Evolutionary conservation across 2,888 invertebrate genomes (phyloP).

Genomic region (Oscheius sp.): DNA sequence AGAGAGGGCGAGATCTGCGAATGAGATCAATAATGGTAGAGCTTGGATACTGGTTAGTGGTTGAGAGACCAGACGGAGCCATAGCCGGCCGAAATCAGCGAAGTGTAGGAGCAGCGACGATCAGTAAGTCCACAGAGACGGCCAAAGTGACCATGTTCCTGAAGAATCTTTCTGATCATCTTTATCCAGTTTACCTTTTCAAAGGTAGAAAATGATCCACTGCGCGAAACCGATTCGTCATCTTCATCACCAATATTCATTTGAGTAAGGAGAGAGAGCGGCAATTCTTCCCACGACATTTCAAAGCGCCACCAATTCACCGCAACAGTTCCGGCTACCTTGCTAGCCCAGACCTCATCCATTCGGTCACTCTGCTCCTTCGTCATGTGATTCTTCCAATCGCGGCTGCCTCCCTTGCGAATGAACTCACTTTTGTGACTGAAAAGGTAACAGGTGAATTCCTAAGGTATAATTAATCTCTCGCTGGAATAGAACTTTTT

Average conservation of each 20-base stretch:
- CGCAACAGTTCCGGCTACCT: conserved; percentile 45
- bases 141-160: conserved; percentile 10
- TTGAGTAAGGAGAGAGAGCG: conserved; percentile 28
- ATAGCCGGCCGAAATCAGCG: conserved; percentile 49
- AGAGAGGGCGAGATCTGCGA: conserved; percentile 16
- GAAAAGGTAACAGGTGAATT: neutral
- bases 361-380: conserved; percentile 63
- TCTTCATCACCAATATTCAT: conserved; percentile 35
- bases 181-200: too few relatives aligned
- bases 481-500: conserved; percentile 2
- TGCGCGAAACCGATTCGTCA: conserved; percentile 31
- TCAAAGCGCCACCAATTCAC: conserved; percentile 54
- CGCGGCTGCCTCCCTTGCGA: conserved; percentile 65
- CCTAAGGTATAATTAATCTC: neutral
- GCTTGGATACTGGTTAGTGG: conserved; percentile 1
- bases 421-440: conserved; percentile 65
- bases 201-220: conserved; percentile 30
- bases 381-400: conserved; percentile 69
- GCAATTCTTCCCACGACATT: conserved; percentile 65
- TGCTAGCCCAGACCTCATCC: conserved; percentile 49
- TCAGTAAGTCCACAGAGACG: conserved; percentile 7
- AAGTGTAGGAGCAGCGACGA: conserved; percentile 38
- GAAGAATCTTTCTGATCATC: too few relatives aligned
- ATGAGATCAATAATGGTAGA: conserved; percentile 13
- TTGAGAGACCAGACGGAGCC: conserved; percentile 51